Evolutionary conservation across 2,113 vertebrate species (phyloP).

Genomic region (Terrapene triunguis): DNA sequence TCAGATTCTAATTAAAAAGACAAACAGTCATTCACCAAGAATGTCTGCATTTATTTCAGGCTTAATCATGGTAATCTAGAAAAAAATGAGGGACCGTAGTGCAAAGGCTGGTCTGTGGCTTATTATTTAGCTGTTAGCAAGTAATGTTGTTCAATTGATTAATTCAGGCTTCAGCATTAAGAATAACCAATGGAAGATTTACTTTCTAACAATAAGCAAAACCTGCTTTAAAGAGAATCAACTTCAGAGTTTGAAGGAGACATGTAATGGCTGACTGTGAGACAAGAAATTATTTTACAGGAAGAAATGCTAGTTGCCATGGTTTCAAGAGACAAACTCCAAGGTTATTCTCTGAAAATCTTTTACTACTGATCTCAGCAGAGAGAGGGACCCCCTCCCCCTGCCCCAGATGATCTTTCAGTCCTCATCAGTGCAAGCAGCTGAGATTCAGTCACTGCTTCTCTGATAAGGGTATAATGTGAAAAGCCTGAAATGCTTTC

Average conservation of each 20-base stretch:
- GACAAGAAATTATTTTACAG: constrained; percentile 70
- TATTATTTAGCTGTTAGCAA: not conserved
- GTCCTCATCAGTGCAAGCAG: not conserved
- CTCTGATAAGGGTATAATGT: not conserved
- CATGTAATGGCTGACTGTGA: constrained; percentile 37
- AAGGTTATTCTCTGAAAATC: constrained; percentile 67
- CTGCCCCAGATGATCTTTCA: not conserved
- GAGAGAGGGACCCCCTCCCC: not conserved
- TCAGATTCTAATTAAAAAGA: not conserved
- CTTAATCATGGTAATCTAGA: not conserved
- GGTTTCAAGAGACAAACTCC: constrained; percentile 69
- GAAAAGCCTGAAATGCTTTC: not conserved
- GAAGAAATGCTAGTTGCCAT: constrained; percentile 71
- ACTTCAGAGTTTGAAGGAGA: not conserved
- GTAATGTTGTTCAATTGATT: not conserved
- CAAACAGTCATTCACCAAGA: not conserved
- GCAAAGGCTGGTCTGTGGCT: rapidly evolving
- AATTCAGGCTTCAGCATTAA: not conserved
- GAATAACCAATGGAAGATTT: not conserved
- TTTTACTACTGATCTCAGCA: not conserved
- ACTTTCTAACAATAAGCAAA: no score
- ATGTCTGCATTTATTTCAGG: constrained; percentile 23
- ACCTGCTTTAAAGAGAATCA: constrained; percentile 30
- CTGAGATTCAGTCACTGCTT: not conserved
- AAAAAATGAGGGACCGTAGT: not conserved